Percentiles rank a stretch among this genome's conserved stretches.
phyloP scores from a whole-genome alignment of 1,140 invertebrate genomes.

The Eurosta solidaginis region DNA sequence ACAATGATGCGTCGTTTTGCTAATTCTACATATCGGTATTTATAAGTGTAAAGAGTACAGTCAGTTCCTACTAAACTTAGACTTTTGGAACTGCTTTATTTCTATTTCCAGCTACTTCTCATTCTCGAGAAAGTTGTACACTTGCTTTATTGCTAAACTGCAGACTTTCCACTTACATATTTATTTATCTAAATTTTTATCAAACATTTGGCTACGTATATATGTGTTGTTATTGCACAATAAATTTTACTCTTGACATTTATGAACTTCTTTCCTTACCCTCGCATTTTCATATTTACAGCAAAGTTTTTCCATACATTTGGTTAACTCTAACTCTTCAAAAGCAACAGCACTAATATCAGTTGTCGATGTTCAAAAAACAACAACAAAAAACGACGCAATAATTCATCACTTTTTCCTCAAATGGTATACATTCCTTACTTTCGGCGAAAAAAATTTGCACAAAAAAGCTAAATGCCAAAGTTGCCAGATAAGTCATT shows the following conservation, averaged over 20 bases:
- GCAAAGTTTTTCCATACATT: background rate
- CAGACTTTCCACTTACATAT: background rate
- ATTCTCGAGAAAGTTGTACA: no score
- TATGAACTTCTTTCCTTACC: background rate
- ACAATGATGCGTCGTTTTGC: no score
- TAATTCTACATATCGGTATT: no score
- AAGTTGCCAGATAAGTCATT: slow-evolving; percentile 14
- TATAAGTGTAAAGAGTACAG: no score
- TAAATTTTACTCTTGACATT: background rate
- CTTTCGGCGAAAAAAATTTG: background rate
- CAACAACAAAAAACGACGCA: background rate
- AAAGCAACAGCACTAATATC: background rate
- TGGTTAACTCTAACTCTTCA: background rate
- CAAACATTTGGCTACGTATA: background rate
- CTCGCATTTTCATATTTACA: background rate
- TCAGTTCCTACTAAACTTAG: no score
- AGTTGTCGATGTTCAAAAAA: background rate
- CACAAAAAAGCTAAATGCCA: slow-evolving; percentile 2
- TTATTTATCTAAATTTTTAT: background rate
- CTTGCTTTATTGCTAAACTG: no score
- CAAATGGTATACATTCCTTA: background rate
- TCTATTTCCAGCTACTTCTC: no score
- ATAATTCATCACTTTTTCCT: background rate
- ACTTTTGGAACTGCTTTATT: no score
- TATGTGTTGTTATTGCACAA: background rate